Conservation (phyloP, 1,140 invertebrate genomes). For the Chironomus striatipennis region DNA sequence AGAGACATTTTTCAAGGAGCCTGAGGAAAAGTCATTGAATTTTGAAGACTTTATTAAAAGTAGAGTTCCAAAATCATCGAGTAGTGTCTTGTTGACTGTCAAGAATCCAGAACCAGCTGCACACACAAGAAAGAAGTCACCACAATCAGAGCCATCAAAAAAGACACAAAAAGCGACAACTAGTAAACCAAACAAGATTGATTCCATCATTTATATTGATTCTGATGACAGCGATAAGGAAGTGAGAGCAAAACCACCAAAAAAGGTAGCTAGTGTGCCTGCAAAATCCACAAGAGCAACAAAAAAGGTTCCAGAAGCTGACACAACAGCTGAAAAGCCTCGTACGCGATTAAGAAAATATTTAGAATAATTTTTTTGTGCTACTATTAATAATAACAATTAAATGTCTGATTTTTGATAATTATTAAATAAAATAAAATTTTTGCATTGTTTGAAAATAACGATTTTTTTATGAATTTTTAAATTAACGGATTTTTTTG, state of each 20-base stretch:
- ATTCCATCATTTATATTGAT: not conserved
- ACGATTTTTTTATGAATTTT: no score
- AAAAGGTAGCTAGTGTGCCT: not conserved
- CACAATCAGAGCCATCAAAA: not conserved
- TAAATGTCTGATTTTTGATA: no score
- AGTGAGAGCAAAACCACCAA: not conserved
- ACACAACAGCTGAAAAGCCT: no score
- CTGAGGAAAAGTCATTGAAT: not conserved
- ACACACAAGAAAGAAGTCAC: not conserved
- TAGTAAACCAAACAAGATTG: not conserved
- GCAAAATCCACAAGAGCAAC: not conserved
- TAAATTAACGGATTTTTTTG: no score
- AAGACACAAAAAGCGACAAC: not conserved
- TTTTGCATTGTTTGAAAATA: no score
- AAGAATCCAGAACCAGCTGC: not conserved
- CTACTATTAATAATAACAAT: no score
- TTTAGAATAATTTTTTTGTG: no score
- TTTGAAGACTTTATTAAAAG: not conserved
- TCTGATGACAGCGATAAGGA: not conserved
- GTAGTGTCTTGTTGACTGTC: not conserved
- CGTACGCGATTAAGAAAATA: no score
- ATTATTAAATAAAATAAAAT: no score
- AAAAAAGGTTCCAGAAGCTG: not conserved
- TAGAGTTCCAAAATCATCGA: no score
- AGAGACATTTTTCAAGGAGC: not conserved